Percentiles rank a stretch among this genome's conserved stretches.
phyloP scores from a whole-genome alignment of 2,797 vertebrate genomes.

The Pangasius sanitwongsei region DNA sequence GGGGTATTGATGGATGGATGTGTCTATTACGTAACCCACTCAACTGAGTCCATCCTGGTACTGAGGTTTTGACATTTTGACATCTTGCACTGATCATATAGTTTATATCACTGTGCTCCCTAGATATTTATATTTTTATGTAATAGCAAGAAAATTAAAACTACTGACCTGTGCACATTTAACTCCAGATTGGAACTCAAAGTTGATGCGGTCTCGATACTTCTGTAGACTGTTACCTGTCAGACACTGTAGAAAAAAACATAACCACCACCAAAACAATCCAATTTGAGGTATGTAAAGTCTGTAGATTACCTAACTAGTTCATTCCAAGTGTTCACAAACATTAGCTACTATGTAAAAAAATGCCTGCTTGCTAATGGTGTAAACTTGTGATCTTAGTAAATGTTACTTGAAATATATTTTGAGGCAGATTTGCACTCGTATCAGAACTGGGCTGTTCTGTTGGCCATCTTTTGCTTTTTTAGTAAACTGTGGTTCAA shows the following conservation, averaged over 20 bases:
- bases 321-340: no score
- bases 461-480: neutral
- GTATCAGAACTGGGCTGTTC: neutral
- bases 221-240: neutral
- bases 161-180: neutral
- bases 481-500: neutral
- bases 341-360: no score
- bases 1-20: neutral
- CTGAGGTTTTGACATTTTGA: neutral
- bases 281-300: neutral
- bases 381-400: neutral
- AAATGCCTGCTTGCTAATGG: no score
- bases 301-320: neutral
- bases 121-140: neutral
- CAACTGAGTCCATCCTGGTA: neutral
- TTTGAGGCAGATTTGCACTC: neutral
- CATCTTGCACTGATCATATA: no score
- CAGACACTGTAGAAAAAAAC: neutral
- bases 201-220: neutral
- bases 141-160: neutral
- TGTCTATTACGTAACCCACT: neutral
- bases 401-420: neutral
- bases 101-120: neutral
- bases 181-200: neutral
- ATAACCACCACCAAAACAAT: neutral